Percentiles rank a stretch among this genome's conserved stretches.
Evolutionary conservation across 2,113 vertebrate species (phyloP).

Genomic region (Paedocypris sp.): DNA sequence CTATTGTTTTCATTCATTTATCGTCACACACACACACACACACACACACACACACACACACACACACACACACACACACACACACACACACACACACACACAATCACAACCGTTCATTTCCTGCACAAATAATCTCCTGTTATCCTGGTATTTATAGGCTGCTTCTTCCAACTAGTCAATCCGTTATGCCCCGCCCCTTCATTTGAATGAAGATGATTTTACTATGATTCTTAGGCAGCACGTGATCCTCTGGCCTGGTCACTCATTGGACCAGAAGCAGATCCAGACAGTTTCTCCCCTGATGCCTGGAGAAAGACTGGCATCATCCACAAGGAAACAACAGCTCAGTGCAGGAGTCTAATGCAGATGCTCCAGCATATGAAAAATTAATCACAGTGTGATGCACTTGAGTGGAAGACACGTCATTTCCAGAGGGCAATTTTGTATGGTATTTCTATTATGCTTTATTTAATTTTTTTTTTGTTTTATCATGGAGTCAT

Average conservation of each 20-base stretch:
- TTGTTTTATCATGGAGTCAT: too few relatives aligned
- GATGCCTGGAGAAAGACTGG: constrained; percentile 15
- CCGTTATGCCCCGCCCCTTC: neutral
- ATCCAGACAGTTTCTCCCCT: constrained; percentile 10
- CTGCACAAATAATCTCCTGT: neutral
- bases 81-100: neutral
- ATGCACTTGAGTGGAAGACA: constrained; percentile 22
- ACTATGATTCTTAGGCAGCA: neutral
- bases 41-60: neutral
- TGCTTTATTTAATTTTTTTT: too few relatives aligned
- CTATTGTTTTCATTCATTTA: too few relatives aligned
- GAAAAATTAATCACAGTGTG: constrained; percentile 36
- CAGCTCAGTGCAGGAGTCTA: constrained; percentile 14
- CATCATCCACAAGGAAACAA: constrained; percentile 29
- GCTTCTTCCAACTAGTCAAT: constrained; percentile 6
- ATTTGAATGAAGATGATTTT: constrained; percentile 14
- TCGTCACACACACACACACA: neutral
- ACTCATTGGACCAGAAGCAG: constrained; percentile 8
- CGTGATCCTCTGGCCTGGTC: neutral
- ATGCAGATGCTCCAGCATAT: constrained; percentile 17
- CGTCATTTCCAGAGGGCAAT: constrained; percentile 32
- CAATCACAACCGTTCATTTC: neutral
- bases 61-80: neutral
- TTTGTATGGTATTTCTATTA: constrained; percentile 25
- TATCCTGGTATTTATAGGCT: constrained; percentile 12